A percentile compares a stretch with the other conserved stretches of the same genome.
phyloP scores from a whole-genome alignment of 2,113 vertebrate species.

The rat (Rattus norvegicus) region DNA sequence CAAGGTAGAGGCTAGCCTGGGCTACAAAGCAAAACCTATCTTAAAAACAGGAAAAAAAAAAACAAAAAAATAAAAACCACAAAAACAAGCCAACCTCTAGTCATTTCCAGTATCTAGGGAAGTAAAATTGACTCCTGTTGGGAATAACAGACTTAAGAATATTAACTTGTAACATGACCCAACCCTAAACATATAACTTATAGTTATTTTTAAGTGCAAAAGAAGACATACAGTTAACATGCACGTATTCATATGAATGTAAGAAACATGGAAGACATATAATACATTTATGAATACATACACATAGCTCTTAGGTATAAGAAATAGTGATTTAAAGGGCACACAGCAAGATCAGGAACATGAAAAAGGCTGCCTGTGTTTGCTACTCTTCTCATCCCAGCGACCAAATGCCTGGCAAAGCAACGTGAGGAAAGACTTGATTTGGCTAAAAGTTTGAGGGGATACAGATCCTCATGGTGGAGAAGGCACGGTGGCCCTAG shows the following conservation, averaged over 20 bases:
- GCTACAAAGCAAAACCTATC: background rate
- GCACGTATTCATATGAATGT: background rate
- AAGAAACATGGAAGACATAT: background rate
- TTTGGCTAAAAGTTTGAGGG: background rate
- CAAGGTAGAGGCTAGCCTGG: background rate
- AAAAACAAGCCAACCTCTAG: background rate
- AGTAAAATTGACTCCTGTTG: background rate
- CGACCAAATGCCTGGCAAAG: background rate
- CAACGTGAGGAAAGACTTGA: background rate
- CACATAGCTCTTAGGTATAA: background rate
- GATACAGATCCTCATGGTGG: background rate
- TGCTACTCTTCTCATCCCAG: background rate
- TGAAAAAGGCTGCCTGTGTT: background rate
- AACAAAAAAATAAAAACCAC: too few relatives aligned
- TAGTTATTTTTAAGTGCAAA: too few relatives aligned
- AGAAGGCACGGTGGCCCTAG: accelerated
- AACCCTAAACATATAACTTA: background rate
- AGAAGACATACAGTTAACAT: background rate
- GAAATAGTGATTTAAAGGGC: background rate
- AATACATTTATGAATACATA: background rate
- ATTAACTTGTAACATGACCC: background rate
- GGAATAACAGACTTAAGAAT: conserved; percentile 1
- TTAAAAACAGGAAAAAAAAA: too few relatives aligned
- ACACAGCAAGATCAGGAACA: conserved; percentile 13
- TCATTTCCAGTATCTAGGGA: background rate